These are phyloP conservation scores for Capromys pilorides DNA, from an alignment of 2,797 vertebrate species.

Conservation along the genomic window DNA sequence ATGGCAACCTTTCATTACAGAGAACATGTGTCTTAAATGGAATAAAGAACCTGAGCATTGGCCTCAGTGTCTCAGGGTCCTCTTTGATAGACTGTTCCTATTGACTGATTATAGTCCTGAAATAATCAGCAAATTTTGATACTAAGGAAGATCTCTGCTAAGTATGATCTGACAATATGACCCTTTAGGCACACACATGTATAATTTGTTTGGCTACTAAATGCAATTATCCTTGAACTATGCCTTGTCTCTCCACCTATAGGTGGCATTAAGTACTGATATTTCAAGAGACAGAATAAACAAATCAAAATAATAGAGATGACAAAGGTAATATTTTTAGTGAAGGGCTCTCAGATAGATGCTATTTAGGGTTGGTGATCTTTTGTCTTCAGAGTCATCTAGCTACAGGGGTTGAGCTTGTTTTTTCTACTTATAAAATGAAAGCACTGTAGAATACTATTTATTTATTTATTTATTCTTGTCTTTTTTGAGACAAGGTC, in stretches of 20 bases:
- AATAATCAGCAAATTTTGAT: not conserved
- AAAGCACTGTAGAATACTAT: not conserved
- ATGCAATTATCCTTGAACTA: conserved; percentile 18
- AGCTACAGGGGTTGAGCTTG: not conserved
- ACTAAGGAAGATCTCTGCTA: not conserved
- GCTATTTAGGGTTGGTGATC: not conserved
- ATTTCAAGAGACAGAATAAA: conserved; percentile 12
- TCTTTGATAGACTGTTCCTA: not conserved
- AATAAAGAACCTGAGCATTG: not conserved
- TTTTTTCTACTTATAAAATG: conserved; percentile 1
- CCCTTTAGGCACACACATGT: not conserved
- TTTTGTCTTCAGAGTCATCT: not conserved
- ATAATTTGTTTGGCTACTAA: not conserved
- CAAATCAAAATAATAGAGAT: conserved; percentile 16
- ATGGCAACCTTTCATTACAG: not conserved
- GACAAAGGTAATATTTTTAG: not conserved
- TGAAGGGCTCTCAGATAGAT: not conserved
- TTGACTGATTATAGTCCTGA: conserved; percentile 1
- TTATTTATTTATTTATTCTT: too few relatives aligned
- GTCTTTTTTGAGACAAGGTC: too few relatives aligned
- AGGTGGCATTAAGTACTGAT: not conserved
- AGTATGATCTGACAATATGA: not conserved
- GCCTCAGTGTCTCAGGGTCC: not conserved
- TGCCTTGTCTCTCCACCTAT: not conserved
- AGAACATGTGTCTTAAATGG: not conserved